Conservation (phyloP, 2,888 invertebrate species). For the Dicranocentrus wangi region DNA sequence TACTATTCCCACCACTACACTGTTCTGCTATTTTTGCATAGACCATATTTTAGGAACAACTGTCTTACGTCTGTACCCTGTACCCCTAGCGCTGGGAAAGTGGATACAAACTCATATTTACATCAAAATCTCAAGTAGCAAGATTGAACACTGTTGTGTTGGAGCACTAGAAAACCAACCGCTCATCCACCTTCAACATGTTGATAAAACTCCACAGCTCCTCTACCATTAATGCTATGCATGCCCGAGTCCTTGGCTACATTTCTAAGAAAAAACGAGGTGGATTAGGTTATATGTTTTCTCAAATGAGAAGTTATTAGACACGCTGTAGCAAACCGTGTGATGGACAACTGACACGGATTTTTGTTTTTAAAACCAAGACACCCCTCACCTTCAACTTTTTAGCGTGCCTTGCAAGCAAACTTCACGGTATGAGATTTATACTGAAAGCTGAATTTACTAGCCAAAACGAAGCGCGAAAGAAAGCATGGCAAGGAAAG, state of each 20-base stretch:
- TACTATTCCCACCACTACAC: neutral
- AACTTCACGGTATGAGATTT: no score
- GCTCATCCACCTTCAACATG: no score
- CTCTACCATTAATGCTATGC: no score
- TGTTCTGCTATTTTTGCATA: slow-evolving; percentile 29
- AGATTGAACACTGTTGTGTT: no score
- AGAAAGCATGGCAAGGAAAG: neutral
- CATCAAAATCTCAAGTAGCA: no score
- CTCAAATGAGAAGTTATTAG: neutral
- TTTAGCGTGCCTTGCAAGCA: neutral
- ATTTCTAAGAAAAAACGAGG: neutral
- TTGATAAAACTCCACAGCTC: no score
- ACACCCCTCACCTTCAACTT: slow-evolving; percentile 10
- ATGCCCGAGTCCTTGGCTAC: neutral
- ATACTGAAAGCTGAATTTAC: no score
- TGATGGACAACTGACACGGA: neutral
- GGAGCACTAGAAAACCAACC: no score
- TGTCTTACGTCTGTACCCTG: neutral
- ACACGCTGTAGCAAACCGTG: neutral
- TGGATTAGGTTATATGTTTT: neutral
- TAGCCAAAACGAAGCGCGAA: neutral
- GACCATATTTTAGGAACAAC: neutral
- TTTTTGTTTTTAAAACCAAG: neutral
- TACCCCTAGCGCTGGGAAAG: no score
- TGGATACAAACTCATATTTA: no score